A percentile compares a stretch with the other conserved stretches of the same genome.
Evolutionary conservation across 2,113 vertebrate species (phyloP).

Genomic region (Struthidea cinerea): DNA sequence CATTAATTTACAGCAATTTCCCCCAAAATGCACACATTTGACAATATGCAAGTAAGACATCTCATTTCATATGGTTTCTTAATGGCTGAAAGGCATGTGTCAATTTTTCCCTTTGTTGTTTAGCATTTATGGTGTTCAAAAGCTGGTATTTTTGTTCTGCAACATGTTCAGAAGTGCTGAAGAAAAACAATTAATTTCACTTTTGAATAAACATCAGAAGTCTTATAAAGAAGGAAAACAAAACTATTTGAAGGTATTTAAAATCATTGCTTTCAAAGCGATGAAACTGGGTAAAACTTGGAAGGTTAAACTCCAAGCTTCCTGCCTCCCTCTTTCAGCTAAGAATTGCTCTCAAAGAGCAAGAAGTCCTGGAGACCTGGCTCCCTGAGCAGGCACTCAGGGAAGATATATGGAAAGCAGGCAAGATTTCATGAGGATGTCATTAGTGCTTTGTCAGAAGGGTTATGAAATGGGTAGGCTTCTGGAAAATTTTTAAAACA

Average conservation of each 20-base stretch:
- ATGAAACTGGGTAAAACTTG: background rate
- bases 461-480: background rate
- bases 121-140: background rate
- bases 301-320: background rate
- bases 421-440: background rate
- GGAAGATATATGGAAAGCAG: background rate
- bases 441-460: background rate
- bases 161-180: background rate
- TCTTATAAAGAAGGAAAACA: background rate
- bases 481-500: background rate
- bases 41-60: background rate
- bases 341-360: background rate
- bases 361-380: background rate
- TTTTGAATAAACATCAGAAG: background rate
- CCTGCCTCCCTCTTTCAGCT: background rate
- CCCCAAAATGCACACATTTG: background rate
- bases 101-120: background rate
- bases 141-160: background rate
- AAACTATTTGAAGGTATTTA: background rate
- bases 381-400: background rate
- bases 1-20: constrained; percentile 33
- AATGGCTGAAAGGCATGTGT: background rate
- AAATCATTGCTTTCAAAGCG: background rate
- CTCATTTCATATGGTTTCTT: background rate
- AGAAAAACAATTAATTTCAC: constrained; percentile 12